phyloP scores from a whole-genome alignment of 2,113 vertebrate genomes.

The Nansenia antarctica region DNA sequence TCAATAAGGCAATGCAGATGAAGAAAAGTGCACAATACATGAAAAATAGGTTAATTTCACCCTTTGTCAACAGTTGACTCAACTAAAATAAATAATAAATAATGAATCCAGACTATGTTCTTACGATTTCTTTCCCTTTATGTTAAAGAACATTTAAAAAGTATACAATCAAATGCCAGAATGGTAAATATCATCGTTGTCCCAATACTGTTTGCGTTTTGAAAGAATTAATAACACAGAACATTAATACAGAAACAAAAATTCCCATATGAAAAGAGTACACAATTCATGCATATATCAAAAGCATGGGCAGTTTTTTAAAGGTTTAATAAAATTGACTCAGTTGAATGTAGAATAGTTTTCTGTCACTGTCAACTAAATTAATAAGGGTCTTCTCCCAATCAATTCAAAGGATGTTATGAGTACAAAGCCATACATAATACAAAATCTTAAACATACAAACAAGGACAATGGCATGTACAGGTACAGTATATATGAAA shows the following conservation, averaged over 20 bases:
- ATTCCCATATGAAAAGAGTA: neutral
- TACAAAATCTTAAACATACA: neutral
- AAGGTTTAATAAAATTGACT: neutral
- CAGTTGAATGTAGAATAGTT: neutral
- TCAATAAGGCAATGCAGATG: neutral
- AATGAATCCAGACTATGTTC: neutral
- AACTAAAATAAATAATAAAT: neutral
- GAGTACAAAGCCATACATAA: neutral
- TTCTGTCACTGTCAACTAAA: neutral
- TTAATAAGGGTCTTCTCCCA: neutral
- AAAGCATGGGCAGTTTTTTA: neutral
- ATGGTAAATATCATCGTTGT: conserved; percentile 12
- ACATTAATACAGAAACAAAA: neutral
- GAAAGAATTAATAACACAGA: neutral
- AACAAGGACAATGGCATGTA: neutral
- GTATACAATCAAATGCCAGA: conserved; percentile 22
- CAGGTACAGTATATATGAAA: neutral
- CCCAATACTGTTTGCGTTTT: neutral
- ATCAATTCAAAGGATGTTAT: neutral
- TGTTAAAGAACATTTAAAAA: conserved; percentile 26
- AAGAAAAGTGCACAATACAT: neutral
- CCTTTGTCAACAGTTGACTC: too few species aligned
- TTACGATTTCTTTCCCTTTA: conserved; percentile 22
- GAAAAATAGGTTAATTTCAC: neutral
- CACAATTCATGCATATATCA: conserved; percentile 4